Evolutionary conservation across 2,113 vertebrate genomes (phyloP).

Genomic region (Notothenia rossii): DNA sequence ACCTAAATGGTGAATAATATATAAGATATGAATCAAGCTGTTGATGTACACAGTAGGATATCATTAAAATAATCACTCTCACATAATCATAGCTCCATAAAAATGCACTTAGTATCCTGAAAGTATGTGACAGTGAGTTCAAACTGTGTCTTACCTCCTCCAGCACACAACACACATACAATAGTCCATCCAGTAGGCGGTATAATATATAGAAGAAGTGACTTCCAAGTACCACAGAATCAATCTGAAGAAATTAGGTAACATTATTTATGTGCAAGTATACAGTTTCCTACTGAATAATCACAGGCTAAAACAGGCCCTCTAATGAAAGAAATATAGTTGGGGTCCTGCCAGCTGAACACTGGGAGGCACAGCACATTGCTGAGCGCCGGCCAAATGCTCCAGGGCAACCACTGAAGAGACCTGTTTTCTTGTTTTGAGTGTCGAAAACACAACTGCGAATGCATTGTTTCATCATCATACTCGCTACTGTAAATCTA

Average conservation of each 20-base stretch:
- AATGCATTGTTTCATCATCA: conserved; percentile 11
- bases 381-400: conserved; percentile 58
- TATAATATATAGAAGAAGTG: background rate
- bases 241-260: background rate
- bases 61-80: too few species aligned
- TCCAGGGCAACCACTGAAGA: conserved; percentile 60
- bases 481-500: background rate
- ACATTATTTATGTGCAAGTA: background rate
- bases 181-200: background rate
- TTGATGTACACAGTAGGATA: too few species aligned
- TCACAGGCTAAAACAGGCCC: conserved; percentile 58
- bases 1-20: background rate
- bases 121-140: background rate
- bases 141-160: background rate
- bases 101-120: background rate
- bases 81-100: too few species aligned
- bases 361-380: conserved; percentile 49
- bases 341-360: conserved; percentile 35
- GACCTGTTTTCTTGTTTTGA: conserved; percentile 24
- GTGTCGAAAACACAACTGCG: conserved; percentile 5
- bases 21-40: background rate
- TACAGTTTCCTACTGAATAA: conserved; percentile 1
- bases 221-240: background rate
- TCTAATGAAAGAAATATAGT: conserved; percentile 42
- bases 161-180: background rate